Conservation (phyloP, 2,888 invertebrate genomes). For the Coelinius sp. region DNA sequence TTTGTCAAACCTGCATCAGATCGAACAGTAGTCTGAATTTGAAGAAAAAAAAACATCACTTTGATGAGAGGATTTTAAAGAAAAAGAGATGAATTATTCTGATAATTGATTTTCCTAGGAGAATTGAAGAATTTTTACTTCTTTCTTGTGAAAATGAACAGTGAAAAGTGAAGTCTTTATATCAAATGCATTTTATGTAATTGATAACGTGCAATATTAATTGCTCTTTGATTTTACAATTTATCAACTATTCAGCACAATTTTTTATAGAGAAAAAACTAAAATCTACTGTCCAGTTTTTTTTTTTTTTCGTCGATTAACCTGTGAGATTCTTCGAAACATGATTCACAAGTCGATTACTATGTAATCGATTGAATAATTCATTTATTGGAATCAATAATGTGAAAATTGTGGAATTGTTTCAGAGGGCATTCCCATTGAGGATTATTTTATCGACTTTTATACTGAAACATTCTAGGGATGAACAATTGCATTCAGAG, state of each 20-base stretch:
- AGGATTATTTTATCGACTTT: constrained; percentile 39
- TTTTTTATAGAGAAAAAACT: constrained; percentile 5
- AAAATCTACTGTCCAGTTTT: too few relatives aligned
- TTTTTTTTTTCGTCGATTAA: neutral
- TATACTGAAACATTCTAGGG: constrained; percentile 46
- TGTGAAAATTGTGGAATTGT: neutral
- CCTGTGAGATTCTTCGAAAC: neutral
- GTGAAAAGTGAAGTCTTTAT: constrained; percentile 4
- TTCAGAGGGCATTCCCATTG: neutral
- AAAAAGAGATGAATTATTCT: neutral
- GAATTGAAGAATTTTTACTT: neutral
- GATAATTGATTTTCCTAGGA: neutral
- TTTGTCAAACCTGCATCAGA: constrained; percentile 54
- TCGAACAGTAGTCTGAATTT: constrained; percentile 35
- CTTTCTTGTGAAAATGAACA: neutral
- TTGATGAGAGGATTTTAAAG: neutral
- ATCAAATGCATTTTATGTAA: neutral
- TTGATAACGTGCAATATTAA: constrained; percentile 6
- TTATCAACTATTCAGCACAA: neutral
- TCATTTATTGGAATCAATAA: neutral
- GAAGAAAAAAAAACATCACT: neutral
- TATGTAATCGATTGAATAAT: neutral
- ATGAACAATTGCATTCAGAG: constrained; percentile 34
- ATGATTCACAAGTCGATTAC: neutral
- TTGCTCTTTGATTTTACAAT: constrained; percentile 14